phyloP scores from a whole-genome alignment of 2,888 invertebrate species.

The Drosophila borborema region DNA sequence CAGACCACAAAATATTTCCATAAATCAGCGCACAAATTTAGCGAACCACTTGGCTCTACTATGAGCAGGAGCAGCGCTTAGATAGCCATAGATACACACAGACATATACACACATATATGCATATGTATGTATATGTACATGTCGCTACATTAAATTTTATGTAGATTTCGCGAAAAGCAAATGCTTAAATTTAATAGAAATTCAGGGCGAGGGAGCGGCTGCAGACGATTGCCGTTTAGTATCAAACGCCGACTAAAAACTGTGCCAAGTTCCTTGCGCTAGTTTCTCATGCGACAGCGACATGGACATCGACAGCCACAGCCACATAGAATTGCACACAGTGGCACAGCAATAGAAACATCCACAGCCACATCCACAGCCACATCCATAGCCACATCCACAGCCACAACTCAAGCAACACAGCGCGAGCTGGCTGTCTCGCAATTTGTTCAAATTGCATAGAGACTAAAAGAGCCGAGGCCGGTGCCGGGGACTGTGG shows the following conservation, averaged over 20 bases:
- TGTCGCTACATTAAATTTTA: constrained; percentile 67
- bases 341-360: constrained; percentile 20
- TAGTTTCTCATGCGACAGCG: constrained; percentile 71
- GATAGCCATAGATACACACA: not conserved
- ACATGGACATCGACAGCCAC: constrained; percentile 59
- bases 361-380: constrained; percentile 2
- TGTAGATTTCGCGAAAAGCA: constrained; percentile 45
- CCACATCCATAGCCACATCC: not conserved
- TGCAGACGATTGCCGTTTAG: constrained; percentile 30
- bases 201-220: constrained; percentile 31
- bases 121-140: constrained; percentile 12
- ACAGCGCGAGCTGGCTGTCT: constrained; percentile 41
- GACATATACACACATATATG: not conserved
- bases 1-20: constrained; percentile 57
- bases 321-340: constrained; percentile 10
- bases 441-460: constrained; percentile 58
- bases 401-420: constrained; percentile 1
- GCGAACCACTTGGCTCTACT: constrained; percentile 42
- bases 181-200: constrained; percentile 49
- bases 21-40: constrained; percentile 73
- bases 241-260: constrained; percentile 69
- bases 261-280: constrained; percentile 80
- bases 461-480: constrained; percentile 33
- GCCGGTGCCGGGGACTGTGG: constrained; percentile 27
- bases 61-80: constrained; percentile 55